A percentile compares a stretch with the other conserved stretches of the same genome.
Evolutionary conservation across 2,797 vertebrate species (phyloP).

Genomic region (Benthosema pterotum): DNA sequence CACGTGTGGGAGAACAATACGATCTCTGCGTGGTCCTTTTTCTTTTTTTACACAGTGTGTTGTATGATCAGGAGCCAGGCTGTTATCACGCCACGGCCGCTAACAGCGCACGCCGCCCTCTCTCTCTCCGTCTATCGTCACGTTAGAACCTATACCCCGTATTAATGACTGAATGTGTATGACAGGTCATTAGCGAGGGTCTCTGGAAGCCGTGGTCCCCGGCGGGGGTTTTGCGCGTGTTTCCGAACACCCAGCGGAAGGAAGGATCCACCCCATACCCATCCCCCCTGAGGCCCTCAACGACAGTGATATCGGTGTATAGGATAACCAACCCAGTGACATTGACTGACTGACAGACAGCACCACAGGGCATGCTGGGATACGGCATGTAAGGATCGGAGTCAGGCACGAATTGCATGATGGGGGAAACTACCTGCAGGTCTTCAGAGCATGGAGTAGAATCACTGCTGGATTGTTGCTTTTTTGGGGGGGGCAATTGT

Average conservation of each 20-base stretch:
- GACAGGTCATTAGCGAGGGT: conserved; percentile 32
- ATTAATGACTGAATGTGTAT: conserved; percentile 21
- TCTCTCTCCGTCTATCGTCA: conserved; percentile 7
- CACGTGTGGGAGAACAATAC: too few species aligned
- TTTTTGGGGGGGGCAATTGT: too few species aligned
- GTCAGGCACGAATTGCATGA: not conserved
- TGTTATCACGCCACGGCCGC: too few species aligned
- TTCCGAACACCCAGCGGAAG: conserved; percentile 29
- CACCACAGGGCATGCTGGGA: conserved; percentile 7
- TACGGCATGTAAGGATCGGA: conserved; percentile 14
- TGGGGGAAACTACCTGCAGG: not conserved
- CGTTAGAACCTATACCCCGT: not conserved
- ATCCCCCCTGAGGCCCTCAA: conserved; percentile 36
- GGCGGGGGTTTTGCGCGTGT: not conserved
- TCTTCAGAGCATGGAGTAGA: too few species aligned
- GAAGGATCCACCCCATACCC: conserved; percentile 23
- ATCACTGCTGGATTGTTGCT: too few species aligned
- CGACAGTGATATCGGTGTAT: conserved; percentile 33
- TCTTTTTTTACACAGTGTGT: too few species aligned
- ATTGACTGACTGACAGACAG: conserved; percentile 32
- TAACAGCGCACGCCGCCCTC: not conserved
- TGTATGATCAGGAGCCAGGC: too few species aligned
- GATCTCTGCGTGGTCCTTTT: too few species aligned
- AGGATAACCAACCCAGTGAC: conserved; percentile 35
- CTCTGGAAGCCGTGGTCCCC: not conserved